Evolutionary conservation across 2,888 invertebrate genomes (phyloP), one percentile per base, ranked within the genome.

Genomic region (Eulithis testata): DNA sequence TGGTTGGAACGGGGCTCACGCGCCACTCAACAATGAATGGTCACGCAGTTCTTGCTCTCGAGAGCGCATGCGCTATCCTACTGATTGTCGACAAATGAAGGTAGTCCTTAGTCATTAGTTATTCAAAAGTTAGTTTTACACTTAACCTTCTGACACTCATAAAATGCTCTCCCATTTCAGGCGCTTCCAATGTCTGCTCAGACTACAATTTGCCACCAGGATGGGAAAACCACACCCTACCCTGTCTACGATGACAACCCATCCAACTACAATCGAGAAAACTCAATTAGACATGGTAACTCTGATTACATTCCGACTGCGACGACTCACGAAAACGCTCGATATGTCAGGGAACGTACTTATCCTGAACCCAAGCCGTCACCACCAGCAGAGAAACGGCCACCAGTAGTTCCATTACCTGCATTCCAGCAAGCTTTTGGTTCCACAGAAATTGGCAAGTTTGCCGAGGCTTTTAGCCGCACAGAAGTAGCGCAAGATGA

Each of bases 361-460:
- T 75, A 75, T 51, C 65, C 76, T 3, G 85, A 87, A 68, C 81
- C 83, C 27, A 81, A 80, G 40, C 82, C 80, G 12, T 77, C 85
- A 1, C 89, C 90, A 12, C 86, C 87, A 0, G 84, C 85, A 68
- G 89, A 89, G 68, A 88, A 88, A 68, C 85, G 87, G 21, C 90
- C 90, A 31, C 90, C 91, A 1, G 81, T 91, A n/a, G 92, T 94
- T 62, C 96, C 96, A 6, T 85, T 97, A 66, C 97, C 97, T 6
- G 97, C 96, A 53, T 97, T 97, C 82, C 96, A 97, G 82, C 97
- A 97, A 88, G 97, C 97, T 0, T 97, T 97, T 83, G 97, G 97
- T 36, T 96, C 97, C 37, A 97, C 97, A 31, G 97, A 97, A 88
- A 96, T 97, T 72, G 97, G 97, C n/a, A 95, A 96, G 71, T 97